Percentiles rank a stretch among this genome's conserved stretches.
Evolutionary conservation across 2,113 vertebrate genomes (phyloP).

Genomic region (Mellivora capensis): DNA sequence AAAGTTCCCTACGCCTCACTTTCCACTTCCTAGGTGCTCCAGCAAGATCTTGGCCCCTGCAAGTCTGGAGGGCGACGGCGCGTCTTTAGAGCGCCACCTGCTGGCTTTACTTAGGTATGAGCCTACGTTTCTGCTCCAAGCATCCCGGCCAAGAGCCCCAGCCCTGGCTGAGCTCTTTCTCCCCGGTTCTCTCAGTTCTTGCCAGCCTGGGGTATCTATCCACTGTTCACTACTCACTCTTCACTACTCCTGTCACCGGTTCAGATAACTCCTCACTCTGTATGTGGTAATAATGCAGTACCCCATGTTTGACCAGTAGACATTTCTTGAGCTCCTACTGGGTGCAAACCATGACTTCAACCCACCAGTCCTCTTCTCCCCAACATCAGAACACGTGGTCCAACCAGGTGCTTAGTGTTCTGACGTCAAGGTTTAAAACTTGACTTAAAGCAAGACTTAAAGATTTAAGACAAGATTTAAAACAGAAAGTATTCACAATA

Average conservation of each 20-base stretch:
- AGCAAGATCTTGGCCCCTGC: background rate
- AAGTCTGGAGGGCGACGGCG: background rate
- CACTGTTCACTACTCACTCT: background rate
- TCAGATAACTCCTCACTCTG: background rate
- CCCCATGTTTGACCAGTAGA: background rate
- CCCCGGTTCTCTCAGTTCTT: background rate
- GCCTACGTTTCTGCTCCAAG: background rate
- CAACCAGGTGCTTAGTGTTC: background rate
- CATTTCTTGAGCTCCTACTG: background rate
- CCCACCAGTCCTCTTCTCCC: background rate
- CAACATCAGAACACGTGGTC: background rate
- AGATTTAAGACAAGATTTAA: background rate
- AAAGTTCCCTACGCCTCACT: background rate
- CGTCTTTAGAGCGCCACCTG: conserved; percentile 38
- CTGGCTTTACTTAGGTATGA: background rate
- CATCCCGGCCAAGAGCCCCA: background rate
- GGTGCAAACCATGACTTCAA: background rate
- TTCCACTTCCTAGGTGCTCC: background rate
- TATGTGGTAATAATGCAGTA: background rate
- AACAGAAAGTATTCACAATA: background rate
- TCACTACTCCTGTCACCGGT: background rate
- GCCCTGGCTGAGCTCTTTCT: background rate
- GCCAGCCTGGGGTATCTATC: background rate
- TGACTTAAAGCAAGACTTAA: no score
- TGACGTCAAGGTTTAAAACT: background rate